Conservation (phyloP, 2,113 vertebrate species). For the Spea bombifrons region DNA sequence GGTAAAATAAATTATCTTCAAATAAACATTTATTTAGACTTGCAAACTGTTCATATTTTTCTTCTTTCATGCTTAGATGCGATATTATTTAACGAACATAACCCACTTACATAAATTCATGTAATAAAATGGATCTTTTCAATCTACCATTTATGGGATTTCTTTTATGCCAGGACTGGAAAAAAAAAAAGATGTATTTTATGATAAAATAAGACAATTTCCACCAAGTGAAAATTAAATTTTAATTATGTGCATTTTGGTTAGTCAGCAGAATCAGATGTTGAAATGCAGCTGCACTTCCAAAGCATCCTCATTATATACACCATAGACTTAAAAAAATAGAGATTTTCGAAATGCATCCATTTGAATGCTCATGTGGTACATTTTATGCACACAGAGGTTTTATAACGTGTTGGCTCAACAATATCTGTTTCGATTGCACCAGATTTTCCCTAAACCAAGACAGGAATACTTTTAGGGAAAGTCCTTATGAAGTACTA, state of each 20-base stretch:
- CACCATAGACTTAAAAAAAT: constrained; percentile 26
- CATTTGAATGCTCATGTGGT: background rate
- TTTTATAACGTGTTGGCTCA: no score
- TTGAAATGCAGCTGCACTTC: constrained; percentile 40
- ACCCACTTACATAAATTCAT: constrained; percentile 26
- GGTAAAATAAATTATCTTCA: constrained; percentile 33
- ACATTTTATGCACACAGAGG: no score
- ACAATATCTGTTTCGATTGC: no score
- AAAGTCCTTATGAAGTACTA: no score
- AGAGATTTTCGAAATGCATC: background rate
- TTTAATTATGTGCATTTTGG: constrained; percentile 42
- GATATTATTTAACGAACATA: constrained; percentile 8
- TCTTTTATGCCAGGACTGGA: constrained; percentile 27
- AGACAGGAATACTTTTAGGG: no score
- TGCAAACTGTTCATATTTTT: constrained; percentile 17
- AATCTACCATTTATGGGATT: constrained; percentile 25
- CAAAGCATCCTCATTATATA: constrained; percentile 29
- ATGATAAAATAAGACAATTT: constrained; percentile 40
- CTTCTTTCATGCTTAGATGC: constrained; percentile 32
- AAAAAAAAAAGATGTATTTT: constrained; percentile 8
- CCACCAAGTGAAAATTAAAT: constrained; percentile 23
- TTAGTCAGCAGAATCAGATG: constrained; percentile 41
- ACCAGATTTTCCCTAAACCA: no score
- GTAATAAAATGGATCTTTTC: constrained; percentile 35
- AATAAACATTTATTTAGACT: constrained; percentile 35